A percentile compares a stretch with the other conserved stretches of the same genome.
These are phyloP conservation scores for Micrasema longulum DNA, from an alignment of 1,140 invertebrate genomes.

Conservation along the genomic window DNA sequence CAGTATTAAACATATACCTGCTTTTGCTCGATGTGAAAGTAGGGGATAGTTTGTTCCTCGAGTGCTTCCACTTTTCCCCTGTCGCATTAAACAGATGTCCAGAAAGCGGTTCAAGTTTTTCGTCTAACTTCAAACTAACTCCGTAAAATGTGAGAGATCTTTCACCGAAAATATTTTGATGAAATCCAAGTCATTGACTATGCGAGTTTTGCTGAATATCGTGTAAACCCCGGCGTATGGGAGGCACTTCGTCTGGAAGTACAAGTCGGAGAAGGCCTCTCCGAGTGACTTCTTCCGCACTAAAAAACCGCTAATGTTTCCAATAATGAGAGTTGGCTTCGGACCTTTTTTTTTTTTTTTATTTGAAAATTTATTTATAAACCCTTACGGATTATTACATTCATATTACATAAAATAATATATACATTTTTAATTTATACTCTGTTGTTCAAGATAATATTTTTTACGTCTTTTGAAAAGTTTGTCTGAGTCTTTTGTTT, in stretches of 20 bases:
- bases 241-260: constrained; percentile 38
- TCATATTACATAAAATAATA: too few relatives aligned
- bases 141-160: constrained; percentile 69
- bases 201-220: constrained; percentile 62
- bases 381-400: too few relatives aligned
- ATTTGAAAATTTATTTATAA: too few relatives aligned
- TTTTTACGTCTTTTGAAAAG: too few relatives aligned
- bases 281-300: constrained; percentile 56
- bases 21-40: constrained; percentile 72
- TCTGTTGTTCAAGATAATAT: too few relatives aligned
- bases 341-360: too few relatives aligned
- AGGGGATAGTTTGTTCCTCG: constrained; percentile 68
- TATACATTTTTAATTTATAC: too few relatives aligned
- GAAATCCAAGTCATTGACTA: constrained; percentile 70
- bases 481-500: too few relatives aligned
- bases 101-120: constrained; percentile 65
- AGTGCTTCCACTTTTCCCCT: constrained; percentile 68
- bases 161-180: constrained; percentile 72
- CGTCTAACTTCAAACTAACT: constrained; percentile 64
- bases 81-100: constrained; percentile 63
- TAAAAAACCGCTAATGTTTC: constrained; percentile 52
- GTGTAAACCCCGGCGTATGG: constrained; percentile 56
- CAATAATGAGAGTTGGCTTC: constrained; percentile 31
- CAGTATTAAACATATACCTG: constrained; percentile 66
- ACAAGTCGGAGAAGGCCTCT: constrained; percentile 45